A percentile compares a stretch with the other conserved stretches of the same genome.
phyloP scores from a whole-genome alignment of 2,888 invertebrate genomes.

The Thelaira solivaga region DNA sequence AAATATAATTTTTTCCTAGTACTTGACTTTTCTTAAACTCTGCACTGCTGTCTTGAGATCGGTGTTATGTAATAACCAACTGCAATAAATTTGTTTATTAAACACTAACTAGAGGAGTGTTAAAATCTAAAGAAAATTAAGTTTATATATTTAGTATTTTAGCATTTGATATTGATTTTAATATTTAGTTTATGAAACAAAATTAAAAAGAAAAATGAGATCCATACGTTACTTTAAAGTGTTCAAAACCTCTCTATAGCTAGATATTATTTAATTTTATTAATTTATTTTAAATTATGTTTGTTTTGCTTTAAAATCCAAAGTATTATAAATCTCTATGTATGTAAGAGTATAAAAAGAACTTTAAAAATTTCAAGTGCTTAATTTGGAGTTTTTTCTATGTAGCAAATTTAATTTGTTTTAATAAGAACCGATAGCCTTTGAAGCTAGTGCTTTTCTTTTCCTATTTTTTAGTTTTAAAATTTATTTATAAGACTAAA shows the following conservation, averaged over 20 bases:
- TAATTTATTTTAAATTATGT: neutral
- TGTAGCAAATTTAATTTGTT: no score
- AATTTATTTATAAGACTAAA: no score
- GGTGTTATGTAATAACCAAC: neutral
- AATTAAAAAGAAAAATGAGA: constrained; percentile 29
- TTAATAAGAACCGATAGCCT: no score
- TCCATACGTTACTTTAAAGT: constrained; percentile 40
- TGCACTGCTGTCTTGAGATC: neutral
- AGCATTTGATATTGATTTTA: neutral
- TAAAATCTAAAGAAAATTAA: no score
- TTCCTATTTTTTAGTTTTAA: no score
- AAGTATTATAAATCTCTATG: neutral
- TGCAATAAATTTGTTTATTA: neutral
- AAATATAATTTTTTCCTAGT: neutral
- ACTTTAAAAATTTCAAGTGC: constrained; percentile 38
- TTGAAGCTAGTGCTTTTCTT: no score
- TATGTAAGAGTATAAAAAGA: neutral
- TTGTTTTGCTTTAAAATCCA: constrained; percentile 6
- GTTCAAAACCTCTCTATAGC: constrained; percentile 7
- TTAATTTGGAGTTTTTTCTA: constrained; percentile 40
- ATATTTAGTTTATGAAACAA: neutral
- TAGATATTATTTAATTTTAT: neutral
- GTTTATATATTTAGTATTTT: no score
- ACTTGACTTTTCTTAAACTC: neutral
- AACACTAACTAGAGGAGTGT: no score